phyloP scores from a whole-genome alignment of 1,140 invertebrate genomes.

The Papilio xuthus region DNA sequence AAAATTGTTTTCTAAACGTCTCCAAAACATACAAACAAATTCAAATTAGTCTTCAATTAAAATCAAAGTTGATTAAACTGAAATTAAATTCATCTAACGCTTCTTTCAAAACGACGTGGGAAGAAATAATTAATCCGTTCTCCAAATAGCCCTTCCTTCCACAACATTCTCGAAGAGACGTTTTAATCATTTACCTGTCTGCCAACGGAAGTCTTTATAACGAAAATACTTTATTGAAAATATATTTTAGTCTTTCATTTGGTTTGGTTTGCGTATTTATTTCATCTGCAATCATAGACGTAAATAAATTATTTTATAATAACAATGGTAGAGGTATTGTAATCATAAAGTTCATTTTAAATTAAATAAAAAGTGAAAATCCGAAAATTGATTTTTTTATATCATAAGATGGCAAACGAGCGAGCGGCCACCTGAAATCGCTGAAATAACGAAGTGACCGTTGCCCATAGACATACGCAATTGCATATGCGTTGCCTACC shows the following conservation, averaged over 20 bases:
- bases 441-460: too few species aligned
- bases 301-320: too few species aligned
- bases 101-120: neutral
- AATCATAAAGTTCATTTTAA: too few species aligned
- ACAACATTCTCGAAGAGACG: neutral
- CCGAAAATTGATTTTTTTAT: too few species aligned
- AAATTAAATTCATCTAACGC: neutral
- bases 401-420: too few species aligned
- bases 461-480: too few species aligned
- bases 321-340: too few species aligned
- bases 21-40: neutral
- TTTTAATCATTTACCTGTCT: conserved; percentile 3
- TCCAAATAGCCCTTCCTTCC: conserved; percentile 8
- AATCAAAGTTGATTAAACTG: too few species aligned
- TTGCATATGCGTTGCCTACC: too few species aligned
- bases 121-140: neutral
- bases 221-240: neutral
- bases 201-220: conserved; percentile 6
- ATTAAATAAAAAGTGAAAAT: too few species aligned
- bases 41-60: neutral
- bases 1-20: too few species aligned
- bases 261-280: neutral
- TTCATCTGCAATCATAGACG: neutral
- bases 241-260: neutral
- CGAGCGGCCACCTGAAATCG: too few species aligned